Base-by-base conservation (phyloP, 1,140 invertebrate genomes). In the Coelopa frigida region DNA sequence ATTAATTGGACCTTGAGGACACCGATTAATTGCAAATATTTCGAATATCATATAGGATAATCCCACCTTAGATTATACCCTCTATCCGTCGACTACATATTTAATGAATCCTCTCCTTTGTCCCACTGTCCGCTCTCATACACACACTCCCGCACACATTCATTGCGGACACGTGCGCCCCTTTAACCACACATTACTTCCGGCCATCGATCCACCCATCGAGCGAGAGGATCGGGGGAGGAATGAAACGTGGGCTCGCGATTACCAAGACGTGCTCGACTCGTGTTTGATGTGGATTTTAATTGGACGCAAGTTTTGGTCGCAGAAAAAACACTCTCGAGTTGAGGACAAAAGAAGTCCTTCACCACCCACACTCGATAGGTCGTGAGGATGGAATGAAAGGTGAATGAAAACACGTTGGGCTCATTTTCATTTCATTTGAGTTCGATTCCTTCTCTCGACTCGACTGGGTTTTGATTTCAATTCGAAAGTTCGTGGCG, bases 231-330 rank as follows among this genome's bases (percentile, higher is more conserved):
- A n/a, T n/a, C n/a, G n/a, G n/a, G n/a, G n/a, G n/a, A n/a, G n/a
- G n/a, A n/a, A n/a, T n/a, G n/a, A n/a, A n/a, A n/a, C 11, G 5
- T 35, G 33, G 21, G 5, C n/a, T 32, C 15, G 5, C 5, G 18
- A 31, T 44, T 21, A n/a, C 23, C 21, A 20, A 12, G 15, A 66
- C 62, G 62, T 66, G 62, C 62, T 56, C 53, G 57, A 51, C 56
- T 53, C 61, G 58, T 66, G 62, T 66, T 66, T 66, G 62, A 65
- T 66, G 62, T 66, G 62, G 62, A 66, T 66, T 65, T 66, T 65
- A 66, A 66, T 66, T 66, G 62, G 65, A 66, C 61, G 61, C 59
- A 65, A 66, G 62, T 65, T 62, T 55, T 50, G 52, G 48, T 37
- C 20, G 33, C 17, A 35, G 20, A 35, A 15, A 39, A 3, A 38